Evolutionary conservation across 2,797 vertebrate genomes (phyloP).

Genomic region (Pangasius djambal): DNA sequence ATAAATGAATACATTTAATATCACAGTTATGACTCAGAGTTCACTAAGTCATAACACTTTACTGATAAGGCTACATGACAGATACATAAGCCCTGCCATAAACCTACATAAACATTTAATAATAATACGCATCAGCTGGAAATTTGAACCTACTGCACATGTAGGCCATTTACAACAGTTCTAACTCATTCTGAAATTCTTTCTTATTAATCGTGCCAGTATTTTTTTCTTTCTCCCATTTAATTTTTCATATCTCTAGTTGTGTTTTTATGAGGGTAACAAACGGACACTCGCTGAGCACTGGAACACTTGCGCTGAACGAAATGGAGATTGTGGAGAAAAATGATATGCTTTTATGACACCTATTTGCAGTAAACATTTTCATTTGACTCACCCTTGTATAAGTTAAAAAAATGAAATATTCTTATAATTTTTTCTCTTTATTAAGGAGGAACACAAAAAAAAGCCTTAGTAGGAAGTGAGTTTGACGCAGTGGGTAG

Average conservation of each 20-base stretch:
- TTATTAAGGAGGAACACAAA: too few species aligned
- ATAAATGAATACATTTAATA: background rate
- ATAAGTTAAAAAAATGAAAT: background rate
- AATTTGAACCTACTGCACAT: background rate
- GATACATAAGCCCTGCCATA: background rate
- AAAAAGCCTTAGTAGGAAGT: background rate
- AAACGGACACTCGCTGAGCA: background rate
- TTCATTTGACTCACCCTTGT: background rate
- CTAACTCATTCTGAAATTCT: background rate
- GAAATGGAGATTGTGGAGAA: background rate
- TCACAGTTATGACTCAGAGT: background rate
- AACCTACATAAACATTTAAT: background rate
- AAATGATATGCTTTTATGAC: background rate
- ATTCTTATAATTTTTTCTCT: too few species aligned
- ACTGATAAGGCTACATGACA: background rate
- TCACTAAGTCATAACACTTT: too few species aligned
- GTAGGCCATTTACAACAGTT: background rate
- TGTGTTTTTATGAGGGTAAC: background rate
- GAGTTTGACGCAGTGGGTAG: background rate
- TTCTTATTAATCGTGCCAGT: background rate
- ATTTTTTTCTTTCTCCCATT: background rate
- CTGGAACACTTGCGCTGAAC: background rate
- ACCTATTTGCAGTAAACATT: background rate
- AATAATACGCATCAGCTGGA: background rate
- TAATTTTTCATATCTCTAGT: background rate